These are phyloP conservation scores for Pandion haliaetus DNA, from an alignment of 2,113 vertebrate genomes.

Conservation along the genomic window DNA sequence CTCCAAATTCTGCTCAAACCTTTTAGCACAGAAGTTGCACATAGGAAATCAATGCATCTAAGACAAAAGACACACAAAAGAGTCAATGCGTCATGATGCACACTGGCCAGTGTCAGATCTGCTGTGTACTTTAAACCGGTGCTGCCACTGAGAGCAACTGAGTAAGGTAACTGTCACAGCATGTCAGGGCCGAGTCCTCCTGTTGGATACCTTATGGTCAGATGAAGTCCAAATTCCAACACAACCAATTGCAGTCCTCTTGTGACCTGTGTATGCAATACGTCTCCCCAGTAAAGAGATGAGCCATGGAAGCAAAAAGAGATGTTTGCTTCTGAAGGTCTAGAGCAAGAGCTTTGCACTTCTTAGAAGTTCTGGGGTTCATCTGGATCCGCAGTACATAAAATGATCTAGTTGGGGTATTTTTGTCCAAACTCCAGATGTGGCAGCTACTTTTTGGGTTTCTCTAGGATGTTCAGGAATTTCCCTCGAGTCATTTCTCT, in stretches of 20 bases:
- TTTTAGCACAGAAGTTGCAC: background rate
- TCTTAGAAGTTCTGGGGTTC: conserved; percentile 20
- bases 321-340: conserved; percentile 4
- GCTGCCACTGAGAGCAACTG: background rate
- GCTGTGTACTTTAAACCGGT: background rate
- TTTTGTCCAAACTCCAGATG: background rate
- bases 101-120: background rate
- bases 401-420: background rate
- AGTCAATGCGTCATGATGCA: background rate
- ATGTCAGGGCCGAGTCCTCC: background rate
- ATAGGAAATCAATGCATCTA: background rate
- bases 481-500: conserved; percentile 98
- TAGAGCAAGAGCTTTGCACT: background rate
- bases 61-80: background rate
- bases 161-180: background rate
- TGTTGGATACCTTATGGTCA: background rate
- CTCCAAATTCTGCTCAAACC: background rate
- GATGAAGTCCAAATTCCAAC: background rate
- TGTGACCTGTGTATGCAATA: background rate
- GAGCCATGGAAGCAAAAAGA: conserved; percentile 13
- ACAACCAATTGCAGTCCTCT: background rate
- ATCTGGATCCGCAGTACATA: background rate
- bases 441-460: conserved; percentile 88
- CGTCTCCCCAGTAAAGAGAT: background rate
- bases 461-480: conserved; percentile 97